Evolutionary conservation across 2,797 vertebrate genomes (phyloP).

Genomic region (Philypnodon macrostomus): DNA sequence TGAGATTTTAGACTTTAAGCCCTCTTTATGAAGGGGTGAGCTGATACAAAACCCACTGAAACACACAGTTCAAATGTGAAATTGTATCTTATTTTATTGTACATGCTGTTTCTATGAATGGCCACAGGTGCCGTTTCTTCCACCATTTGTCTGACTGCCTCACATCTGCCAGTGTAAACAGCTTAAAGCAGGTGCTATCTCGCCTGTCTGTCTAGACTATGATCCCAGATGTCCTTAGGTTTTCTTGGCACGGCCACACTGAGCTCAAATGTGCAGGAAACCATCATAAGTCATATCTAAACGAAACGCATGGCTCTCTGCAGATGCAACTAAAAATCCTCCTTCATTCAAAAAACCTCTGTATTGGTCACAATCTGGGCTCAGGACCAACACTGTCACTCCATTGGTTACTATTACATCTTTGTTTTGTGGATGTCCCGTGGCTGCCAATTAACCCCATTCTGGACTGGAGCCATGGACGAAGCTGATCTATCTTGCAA

Average conservation of each 20-base stretch:
- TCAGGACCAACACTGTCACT: slow-evolving; percentile 52
- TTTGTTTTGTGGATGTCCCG: slow-evolving; percentile 32
- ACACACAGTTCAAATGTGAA: slow-evolving; percentile 11
- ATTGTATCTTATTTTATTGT: slow-evolving; percentile 14
- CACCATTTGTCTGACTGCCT: slow-evolving; percentile 32
- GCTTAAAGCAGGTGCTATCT: slow-evolving; percentile 65
- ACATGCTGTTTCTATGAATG: slow-evolving; percentile 19
- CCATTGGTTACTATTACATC: slow-evolving; percentile 35
- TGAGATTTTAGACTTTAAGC: slow-evolving; percentile 10
- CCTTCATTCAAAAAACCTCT: slow-evolving; percentile 44
- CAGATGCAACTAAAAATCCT: slow-evolving; percentile 45
- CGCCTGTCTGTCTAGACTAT: slow-evolving; percentile 43
- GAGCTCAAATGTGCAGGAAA: slow-evolving; percentile 51
- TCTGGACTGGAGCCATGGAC: slow-evolving; percentile 60
- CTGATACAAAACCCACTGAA: slow-evolving; percentile 11
- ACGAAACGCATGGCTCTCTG: slow-evolving; percentile 40
- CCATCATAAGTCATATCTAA: slow-evolving; percentile 53
- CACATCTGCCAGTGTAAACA: slow-evolving; percentile 52
- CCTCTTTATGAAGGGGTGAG: slow-evolving; percentile 24
- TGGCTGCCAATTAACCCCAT: slow-evolving; percentile 69
- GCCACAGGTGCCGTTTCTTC: slow-evolving; percentile 46
- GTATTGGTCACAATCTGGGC: slow-evolving; percentile 51
- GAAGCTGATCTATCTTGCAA: slow-evolving; percentile 57
- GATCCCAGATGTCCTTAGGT: slow-evolving; percentile 56
- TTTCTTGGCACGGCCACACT: slow-evolving; percentile 49